Base-by-base conservation (phyloP, 2,888 invertebrate genomes). In the Graphium colonna region DNA sequence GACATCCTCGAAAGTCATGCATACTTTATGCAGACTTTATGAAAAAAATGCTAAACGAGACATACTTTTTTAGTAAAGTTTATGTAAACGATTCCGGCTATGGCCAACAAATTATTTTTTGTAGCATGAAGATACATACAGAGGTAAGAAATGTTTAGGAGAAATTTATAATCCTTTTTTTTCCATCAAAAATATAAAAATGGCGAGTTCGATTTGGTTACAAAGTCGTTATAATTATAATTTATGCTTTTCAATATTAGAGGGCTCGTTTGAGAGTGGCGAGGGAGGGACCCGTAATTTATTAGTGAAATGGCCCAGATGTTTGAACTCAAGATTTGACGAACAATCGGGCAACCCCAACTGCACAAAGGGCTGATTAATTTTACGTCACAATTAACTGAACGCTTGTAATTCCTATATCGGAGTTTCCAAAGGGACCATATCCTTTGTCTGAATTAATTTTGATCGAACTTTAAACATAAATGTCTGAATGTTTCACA, bases 251-350 rank as follows among this genome's bases (percentile, higher is more conserved):
- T 7, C 40, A 46, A 45, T 40, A 45, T 39, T 12, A 45, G 16
- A 28, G 38, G 31, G 51, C 39, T 45, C 21, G 18, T 26, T 28
- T 4, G 15, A 46, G 40, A 47, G 17, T 10, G n/a, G n/a, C 9
- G 9, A 18, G 13, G n/a, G 40, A 52, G 41, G 52, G 42, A 33
- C 15, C 21, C 36, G 26, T 45, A 13, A 52, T 46, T 52, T 52
- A 47, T 52, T 42, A 46, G 16, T 42, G 17, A 52, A 52, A 47
- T 47, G 16, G 36, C 13, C 10, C 41, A 33, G 33, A 17, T 21
- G 42, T 38, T 26, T 10, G 13, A 41, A 52, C 21, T 46, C 41
- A 36, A 46, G 40, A 51, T 40, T 40, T 26, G 15, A 17, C n/a
- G 28, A 45, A 51, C 39, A 51, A 48, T 40, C 8, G 16, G 17